Evolutionary conservation across 2,797 vertebrate species (phyloP), one percentile per base, ranked within the genome.

Genomic region (Poeciliopsis infans): DNA sequence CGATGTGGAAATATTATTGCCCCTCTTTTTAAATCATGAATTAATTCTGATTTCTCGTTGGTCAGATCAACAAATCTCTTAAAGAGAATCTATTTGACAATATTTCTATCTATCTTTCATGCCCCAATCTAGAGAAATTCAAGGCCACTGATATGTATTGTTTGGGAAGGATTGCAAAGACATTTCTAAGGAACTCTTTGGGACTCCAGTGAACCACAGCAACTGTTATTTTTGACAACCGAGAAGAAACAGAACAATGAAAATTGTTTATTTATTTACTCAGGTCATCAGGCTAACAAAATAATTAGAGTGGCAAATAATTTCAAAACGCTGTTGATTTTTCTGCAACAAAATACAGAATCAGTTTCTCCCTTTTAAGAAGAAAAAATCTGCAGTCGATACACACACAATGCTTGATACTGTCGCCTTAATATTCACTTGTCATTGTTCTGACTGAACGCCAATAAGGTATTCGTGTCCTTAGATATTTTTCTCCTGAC

Each of bases 401-500:
- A 7, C 16, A 18, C 15, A 33, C 3, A 2, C 59, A 18, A 23
- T 20, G 20, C 36, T 68, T 41, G 64, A 41, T 5, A 12, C 3
- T 5, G 64, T 41, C 25, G 36, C 36, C 36, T 41, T 68, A 68
- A 68, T 25, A 25, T 68, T 23, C 64, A 5, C 64, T 68, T 41
- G 33, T 41, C 36, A 46, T 31, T 47, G 36, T 16, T 76, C 55
- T 64, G 23, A 73, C 15, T 36, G 12, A 76, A 39, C 36, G 43
- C 25, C 8, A 59, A n/a, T 4, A 31, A 59, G 13, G 79, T 59
- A 57, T 20, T 23, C n/a, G 28, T 16, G 3, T 72, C 59, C 69
- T 28, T 31, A 81, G 33, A 74, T 49, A 4, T 72, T 20, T 76
- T 69, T 69, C 73, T 73, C 36, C 10, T 84, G 57, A 70, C 20